Percentiles rank a stretch among this genome's conserved stretches.
These are phyloP conservation scores for Bombus affinis DNA, from an alignment of 1,140 invertebrate species.

Conservation along the genomic window DNA sequence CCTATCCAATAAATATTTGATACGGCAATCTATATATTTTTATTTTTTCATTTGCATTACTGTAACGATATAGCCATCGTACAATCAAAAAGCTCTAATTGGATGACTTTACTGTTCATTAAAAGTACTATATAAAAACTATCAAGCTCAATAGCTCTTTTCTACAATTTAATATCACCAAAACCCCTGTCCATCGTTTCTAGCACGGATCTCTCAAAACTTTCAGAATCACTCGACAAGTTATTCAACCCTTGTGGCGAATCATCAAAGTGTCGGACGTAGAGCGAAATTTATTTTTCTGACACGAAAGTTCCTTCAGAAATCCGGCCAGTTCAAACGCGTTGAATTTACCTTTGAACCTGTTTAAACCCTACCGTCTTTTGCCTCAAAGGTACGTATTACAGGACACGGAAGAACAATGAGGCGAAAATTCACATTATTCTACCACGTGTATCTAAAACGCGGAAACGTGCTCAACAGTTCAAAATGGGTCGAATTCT, in stretches of 20 bases:
- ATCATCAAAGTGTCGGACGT: neutral
- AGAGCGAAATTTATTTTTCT: neutral
- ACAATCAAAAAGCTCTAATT: neutral
- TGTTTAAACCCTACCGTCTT: neutral
- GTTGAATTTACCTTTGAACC: too few relatives aligned
- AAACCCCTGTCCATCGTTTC: neutral
- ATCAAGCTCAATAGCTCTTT: neutral
- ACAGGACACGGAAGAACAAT: neutral
- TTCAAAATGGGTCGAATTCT: neutral
- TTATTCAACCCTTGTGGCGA: neutral
- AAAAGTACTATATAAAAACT: neutral
- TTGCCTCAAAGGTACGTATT: neutral
- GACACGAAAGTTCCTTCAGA: too few relatives aligned
- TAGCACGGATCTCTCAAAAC: neutral
- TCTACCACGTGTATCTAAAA: neutral
- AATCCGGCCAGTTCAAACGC: too few relatives aligned
- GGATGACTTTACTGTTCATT: too few relatives aligned
- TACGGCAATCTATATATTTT: too few relatives aligned
- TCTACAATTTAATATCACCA: neutral
- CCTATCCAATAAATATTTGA: too few relatives aligned
- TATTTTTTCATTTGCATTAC: neutral
- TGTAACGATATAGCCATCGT: neutral
- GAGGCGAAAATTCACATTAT: constrained; percentile 2
- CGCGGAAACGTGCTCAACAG: neutral
- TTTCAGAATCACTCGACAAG: neutral